phyloP scores from a whole-genome alignment of 2,797 vertebrate species.

The Neosilurus mollespiculum region DNA sequence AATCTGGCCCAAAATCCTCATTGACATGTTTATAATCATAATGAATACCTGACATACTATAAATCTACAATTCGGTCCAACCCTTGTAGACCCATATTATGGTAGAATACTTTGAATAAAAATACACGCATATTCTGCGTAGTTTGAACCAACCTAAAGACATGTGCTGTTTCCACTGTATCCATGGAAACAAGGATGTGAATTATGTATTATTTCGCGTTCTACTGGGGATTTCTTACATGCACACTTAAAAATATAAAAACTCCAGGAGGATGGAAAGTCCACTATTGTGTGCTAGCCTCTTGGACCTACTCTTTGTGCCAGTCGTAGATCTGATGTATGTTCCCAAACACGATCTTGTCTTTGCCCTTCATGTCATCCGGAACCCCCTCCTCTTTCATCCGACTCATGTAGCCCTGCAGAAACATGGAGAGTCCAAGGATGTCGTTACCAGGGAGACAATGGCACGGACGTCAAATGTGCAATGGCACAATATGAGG shows the following conservation, averaged over 20 bases:
- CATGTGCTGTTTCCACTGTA: background rate
- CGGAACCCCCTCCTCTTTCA: slow-evolving; percentile 97
- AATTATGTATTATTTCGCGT: background rate
- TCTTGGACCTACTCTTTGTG: slow-evolving; percentile 87
- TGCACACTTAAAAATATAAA: too few relatives aligned
- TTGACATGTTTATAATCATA: background rate
- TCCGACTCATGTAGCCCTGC: slow-evolving; percentile 95
- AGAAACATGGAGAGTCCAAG: slow-evolving; percentile 28
- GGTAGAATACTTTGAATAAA: background rate
- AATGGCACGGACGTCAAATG: slow-evolving; percentile 11
- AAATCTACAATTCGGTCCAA: background rate
- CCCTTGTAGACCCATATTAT: background rate
- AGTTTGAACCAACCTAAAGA: background rate
- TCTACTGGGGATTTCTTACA: background rate
- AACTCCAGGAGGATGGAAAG: background rate
- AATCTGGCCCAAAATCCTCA: background rate
- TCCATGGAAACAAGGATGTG: background rate
- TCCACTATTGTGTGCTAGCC: too few relatives aligned
- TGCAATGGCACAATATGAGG: slow-evolving; percentile 4
- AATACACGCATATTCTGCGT: background rate
- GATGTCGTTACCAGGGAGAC: slow-evolving; percentile 40
- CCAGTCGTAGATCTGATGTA: slow-evolving; percentile 99
- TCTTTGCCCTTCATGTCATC: slow-evolving; percentile 99
- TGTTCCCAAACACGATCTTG: slow-evolving; percentile 99
- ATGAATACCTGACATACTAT: background rate